phyloP scores from a whole-genome alignment of 2,888 invertebrate genomes.

The Polyploca ridens region DNA sequence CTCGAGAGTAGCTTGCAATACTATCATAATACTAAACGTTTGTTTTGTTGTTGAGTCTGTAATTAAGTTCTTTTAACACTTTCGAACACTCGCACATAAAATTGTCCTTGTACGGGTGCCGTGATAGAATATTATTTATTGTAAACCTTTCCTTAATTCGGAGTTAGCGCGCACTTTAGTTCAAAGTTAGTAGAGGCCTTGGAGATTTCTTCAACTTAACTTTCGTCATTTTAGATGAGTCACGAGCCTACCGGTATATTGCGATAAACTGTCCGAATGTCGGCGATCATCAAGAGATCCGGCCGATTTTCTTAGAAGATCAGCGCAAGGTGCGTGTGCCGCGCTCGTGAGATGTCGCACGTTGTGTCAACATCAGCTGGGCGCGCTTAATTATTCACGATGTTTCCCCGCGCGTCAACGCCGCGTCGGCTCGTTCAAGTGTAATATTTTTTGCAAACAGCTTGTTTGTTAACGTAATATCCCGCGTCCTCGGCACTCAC shows the following conservation, averaged over 20 bases:
- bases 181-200: slow-evolving; percentile 53
- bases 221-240: slow-evolving; percentile 83
- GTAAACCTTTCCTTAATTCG: slow-evolving; percentile 62
- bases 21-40: slow-evolving; percentile 9
- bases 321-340: slow-evolving; percentile 30
- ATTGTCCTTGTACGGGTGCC: slow-evolving; percentile 39
- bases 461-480: slow-evolving; percentile 44
- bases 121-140: slow-evolving; percentile 47
- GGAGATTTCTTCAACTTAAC: slow-evolving; percentile 77
- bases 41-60: not conserved
- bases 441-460: slow-evolving; percentile 31
- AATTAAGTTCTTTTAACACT: not conserved
- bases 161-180: slow-evolving; percentile 51
- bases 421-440: slow-evolving; percentile 29
- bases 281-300: slow-evolving; percentile 59
- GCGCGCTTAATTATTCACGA: slow-evolving; percentile 52
- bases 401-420: slow-evolving; percentile 64
- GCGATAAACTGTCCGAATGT: slow-evolving; percentile 53
- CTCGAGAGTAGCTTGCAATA: slow-evolving; percentile 40
- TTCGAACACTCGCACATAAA: slow-evolving; percentile 30
- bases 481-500: slow-evolving; percentile 42
- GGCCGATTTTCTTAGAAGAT: slow-evolving; percentile 46
- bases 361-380: slow-evolving; percentile 73
- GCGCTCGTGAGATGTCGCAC: slow-evolving; percentile 27
- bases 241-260: slow-evolving; percentile 55